These are phyloP conservation scores for Antitype chi DNA, from an alignment of 2,888 invertebrate species.

Conservation along the genomic window DNA sequence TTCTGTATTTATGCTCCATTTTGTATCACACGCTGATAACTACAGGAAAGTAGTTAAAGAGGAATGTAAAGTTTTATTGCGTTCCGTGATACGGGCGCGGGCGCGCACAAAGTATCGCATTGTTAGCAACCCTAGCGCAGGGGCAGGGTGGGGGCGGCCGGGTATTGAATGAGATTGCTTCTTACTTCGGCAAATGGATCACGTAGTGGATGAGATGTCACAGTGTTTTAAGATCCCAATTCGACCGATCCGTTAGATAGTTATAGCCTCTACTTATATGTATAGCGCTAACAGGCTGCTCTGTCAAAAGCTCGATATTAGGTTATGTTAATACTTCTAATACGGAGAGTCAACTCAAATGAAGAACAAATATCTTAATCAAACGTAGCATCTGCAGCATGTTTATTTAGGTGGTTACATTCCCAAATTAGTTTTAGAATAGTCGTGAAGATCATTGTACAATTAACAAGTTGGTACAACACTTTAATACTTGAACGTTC, in stretches of 20 bases:
- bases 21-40: slow-evolving; percentile 85
- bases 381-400: slow-evolving; percentile 5
- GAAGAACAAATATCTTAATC: slow-evolving; percentile 11
- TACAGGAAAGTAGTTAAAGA: slow-evolving; percentile 88
- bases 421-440: slow-evolving; percentile 33
- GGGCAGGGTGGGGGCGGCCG: slow-evolving; percentile 75
- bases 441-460: slow-evolving; percentile 39
- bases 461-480: slow-evolving; percentile 51
- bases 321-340: slow-evolving; percentile 28
- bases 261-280: slow-evolving; percentile 72
- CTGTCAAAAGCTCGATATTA: slow-evolving; percentile 31
- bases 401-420: slow-evolving; percentile 24
- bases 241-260: slow-evolving; percentile 83
- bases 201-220: slow-evolving; percentile 91
- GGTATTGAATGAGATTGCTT: slow-evolving; percentile 91
- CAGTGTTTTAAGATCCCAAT: slow-evolving; percentile 91
- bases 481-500: slow-evolving; percentile 48
- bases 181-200: slow-evolving; percentile 91
- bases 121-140: slow-evolving; percentile 84
- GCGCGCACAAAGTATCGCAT: slow-evolving; percentile 85
- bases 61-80: slow-evolving; percentile 89
- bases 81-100: slow-evolving; percentile 83
- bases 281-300: slow-evolving; percentile 51
- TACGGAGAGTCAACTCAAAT: slow-evolving; percentile 21
- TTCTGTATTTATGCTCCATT: slow-evolving; percentile 80